Base-by-base conservation (phyloP, 2,888 invertebrate species). In the Unio delphinus region DNA sequence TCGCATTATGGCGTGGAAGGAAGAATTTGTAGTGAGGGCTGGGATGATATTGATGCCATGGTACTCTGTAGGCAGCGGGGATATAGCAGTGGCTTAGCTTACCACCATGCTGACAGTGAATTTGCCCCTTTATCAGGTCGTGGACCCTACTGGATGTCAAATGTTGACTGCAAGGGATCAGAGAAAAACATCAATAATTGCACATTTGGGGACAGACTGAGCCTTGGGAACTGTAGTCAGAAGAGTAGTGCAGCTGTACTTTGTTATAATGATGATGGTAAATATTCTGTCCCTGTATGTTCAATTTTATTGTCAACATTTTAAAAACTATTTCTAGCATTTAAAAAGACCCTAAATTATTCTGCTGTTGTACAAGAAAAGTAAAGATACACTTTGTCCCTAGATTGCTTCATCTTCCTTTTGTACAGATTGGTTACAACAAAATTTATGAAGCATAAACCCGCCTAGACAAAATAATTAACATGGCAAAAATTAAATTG, bases 1-100 rank as follows among this genome's bases (percentile, higher is more conserved):
- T 73, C 69, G 4, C 90, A 57, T 88, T 89, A 55, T 88, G 84
- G 85, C 7, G 68, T 80, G n/a, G 70, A 67, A 23, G 86, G 86
- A 54, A 92, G 86, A 92, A 93, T 87, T 34, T 86, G 85, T 54
- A 76, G 79, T 17, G 65, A 66, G 17, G 75, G 79, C 59, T 87
- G 86, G 85, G 80, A 80, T 55, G 84, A 86, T 64, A 67, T 66
- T 15, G 87, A 86, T 57, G 87, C 87, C 11, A 63, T 68, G 74
- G 77, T 65, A 69, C 76, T 83, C 59, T 88, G 88, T 70, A 74
- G 78, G 60, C 77, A 72, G 17, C 65, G 73, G 8, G 79, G 78
- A 26, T 83, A 75, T 67, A 68, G 67, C 34, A 76, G 76, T 67
- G 86, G 86, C 20, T 73, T 84, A 18, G 83, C 84, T 26, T 83